Evolutionary conservation across 2,888 invertebrate genomes (phyloP).

Genomic region (Leptinotarsa haldemani): DNA sequence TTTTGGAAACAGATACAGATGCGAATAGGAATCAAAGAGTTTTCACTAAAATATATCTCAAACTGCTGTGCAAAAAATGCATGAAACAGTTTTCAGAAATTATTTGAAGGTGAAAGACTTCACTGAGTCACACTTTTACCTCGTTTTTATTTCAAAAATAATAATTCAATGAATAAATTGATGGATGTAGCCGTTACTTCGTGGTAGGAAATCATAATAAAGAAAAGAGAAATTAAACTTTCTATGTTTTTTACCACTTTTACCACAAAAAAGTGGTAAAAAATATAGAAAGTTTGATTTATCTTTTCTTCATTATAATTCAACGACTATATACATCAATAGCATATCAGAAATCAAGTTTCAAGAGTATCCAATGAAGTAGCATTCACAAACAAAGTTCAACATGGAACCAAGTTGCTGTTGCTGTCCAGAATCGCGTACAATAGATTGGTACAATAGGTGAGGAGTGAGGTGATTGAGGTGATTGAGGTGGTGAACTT

Average conservation of each 20-base stretch:
- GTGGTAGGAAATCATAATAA: no score
- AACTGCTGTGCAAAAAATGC: conserved; percentile 2
- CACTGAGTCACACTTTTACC: background rate
- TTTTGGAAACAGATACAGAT: background rate
- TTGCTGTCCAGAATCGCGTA: no score
- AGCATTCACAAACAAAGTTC: background rate
- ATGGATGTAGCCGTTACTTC: no score
- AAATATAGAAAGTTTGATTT: no score
- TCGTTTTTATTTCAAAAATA: background rate
- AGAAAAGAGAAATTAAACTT: no score
- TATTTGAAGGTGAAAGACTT: conserved; percentile 2
- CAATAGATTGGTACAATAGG: no score
- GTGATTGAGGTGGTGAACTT: no score
- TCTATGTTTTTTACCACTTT: no score
- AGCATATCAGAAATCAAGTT: background rate
- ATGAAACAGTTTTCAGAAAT: conserved; percentile 10
- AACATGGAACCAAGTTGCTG: no score
- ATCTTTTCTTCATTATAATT: no score
- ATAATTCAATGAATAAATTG: background rate
- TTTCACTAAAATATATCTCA: conserved; percentile 5
- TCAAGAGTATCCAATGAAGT: background rate
- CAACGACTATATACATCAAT: background rate
- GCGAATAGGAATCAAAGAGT: conserved; percentile 15
- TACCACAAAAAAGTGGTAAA: no score
- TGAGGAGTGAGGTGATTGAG: no score